Percentiles rank a stretch among this genome's conserved stretches.
Evolutionary conservation across 2,797 vertebrate species (phyloP).

Genomic region (Hozukius guyotensis): DNA sequence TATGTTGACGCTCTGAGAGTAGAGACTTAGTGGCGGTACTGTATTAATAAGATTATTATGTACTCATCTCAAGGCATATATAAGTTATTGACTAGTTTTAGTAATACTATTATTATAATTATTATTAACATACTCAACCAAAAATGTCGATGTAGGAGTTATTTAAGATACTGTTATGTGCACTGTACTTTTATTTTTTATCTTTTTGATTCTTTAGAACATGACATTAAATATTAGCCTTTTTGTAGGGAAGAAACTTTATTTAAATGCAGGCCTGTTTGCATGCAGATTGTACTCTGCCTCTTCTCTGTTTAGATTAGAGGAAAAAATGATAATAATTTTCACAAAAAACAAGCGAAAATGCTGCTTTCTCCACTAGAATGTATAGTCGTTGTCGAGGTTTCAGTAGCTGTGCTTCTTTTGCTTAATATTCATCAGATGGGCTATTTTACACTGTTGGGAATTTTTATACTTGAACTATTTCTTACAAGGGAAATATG

Average conservation of each 20-base stretch:
- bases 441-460: conserved; percentile 99
- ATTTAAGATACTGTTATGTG: conserved; percentile 95
- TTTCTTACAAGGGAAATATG: conserved; percentile 99
- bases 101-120: conserved; percentile 84
- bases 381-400: conserved; percentile 89
- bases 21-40: conserved; percentile 96
- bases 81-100: conserved; percentile 99
- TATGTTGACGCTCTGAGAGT: conserved; percentile 93
- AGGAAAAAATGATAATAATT: conserved; percentile 65
- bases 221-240: conserved; percentile 89
- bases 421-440: conserved; percentile 94
- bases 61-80: conserved; percentile 99
- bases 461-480: conserved; percentile 99
- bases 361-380: conserved; percentile 95
- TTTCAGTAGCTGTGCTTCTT: conserved; percentile 94
- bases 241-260: conserved; percentile 78
- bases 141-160: conserved; percentile 96
- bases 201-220: conserved; percentile 89
- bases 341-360: conserved; percentile 79
- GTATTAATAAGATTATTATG: conserved; percentile 92
- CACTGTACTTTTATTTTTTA: conserved; percentile 92
- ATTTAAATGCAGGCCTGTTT: conserved; percentile 85
- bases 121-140: conserved; percentile 97
- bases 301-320: conserved; percentile 78
- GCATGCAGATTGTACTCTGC: conserved; percentile 74